Percentiles rank a stretch among this genome's conserved stretches.
These are phyloP conservation scores for Caranx melampygus DNA, from an alignment of 2,113 vertebrate species.

Conservation along the genomic window DNA sequence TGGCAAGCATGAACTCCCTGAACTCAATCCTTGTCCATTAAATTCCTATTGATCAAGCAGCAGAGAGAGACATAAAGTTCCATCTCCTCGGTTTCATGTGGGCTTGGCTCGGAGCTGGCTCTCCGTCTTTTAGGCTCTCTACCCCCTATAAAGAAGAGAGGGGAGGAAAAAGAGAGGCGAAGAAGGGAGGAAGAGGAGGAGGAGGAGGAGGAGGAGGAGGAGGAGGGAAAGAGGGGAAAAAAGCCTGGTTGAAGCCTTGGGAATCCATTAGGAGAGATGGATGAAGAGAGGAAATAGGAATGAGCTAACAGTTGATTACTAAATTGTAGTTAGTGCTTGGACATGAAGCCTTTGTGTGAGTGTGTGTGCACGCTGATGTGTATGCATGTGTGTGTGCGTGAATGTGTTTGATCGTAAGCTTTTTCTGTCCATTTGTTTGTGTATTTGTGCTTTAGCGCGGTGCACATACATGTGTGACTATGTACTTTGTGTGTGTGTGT, in stretches of 20 bases:
- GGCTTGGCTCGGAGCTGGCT: constrained; percentile 54
- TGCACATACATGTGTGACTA: constrained; percentile 4
- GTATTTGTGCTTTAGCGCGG: constrained; percentile 25
- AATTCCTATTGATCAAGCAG: constrained; percentile 84
- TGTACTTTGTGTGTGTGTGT: constrained; percentile 25
- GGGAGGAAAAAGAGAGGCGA: constrained; percentile 18
- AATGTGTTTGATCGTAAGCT: constrained; percentile 8
- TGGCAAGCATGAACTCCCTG: constrained; percentile 84
- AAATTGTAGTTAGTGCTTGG: constrained; percentile 46
- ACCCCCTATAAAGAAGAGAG: constrained; percentile 26
- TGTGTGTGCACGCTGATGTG: constrained; percentile 46
- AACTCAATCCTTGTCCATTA: constrained; percentile 85
- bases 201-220: background rate
- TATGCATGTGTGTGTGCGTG: constrained; percentile 5
- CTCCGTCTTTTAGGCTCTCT: constrained; percentile 54
- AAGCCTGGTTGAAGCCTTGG: constrained; percentile 58
- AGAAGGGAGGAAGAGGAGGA: constrained; percentile 20
- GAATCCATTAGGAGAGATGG: constrained; percentile 69
- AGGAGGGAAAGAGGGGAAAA: constrained; percentile 23
- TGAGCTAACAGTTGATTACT: constrained; percentile 65
- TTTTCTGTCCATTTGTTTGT: constrained; percentile 4
- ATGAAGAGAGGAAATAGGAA: constrained; percentile 49
- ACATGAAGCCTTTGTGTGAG: background rate
- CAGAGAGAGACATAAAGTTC: constrained; percentile 79
- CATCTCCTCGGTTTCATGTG: constrained; percentile 77